phyloP scores from a whole-genome alignment of 1,140 invertebrate species.

The Samia ricini region DNA sequence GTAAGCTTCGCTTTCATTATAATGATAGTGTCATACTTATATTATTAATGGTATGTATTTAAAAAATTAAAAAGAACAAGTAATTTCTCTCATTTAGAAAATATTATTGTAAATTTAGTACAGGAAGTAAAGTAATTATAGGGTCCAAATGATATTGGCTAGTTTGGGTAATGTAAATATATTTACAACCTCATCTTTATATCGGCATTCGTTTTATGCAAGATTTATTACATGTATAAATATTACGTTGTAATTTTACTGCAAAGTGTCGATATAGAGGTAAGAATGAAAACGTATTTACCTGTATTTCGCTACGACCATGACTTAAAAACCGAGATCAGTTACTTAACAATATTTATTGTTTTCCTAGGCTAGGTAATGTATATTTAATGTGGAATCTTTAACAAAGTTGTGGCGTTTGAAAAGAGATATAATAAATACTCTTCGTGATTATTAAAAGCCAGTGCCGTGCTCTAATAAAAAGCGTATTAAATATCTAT shows the following conservation, averaged over 20 bases:
- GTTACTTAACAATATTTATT: neutral
- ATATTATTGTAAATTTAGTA: conserved; percentile 34
- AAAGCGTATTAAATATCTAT: too few species aligned
- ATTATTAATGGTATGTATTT: neutral
- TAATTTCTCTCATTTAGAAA: conserved; percentile 15
- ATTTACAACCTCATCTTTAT: conserved; percentile 6
- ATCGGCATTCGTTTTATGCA: neutral
- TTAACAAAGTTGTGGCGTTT: neutral
- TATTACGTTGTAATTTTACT: too few species aligned
- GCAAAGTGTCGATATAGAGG: neutral
- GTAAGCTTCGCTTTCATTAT: neutral
- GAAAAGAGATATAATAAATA: neutral
- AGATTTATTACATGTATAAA: neutral
- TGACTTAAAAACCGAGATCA: neutral
- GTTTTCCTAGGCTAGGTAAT: neutral
- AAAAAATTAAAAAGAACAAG: neutral
- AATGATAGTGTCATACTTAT: conserved; percentile 6
- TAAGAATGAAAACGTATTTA: neutral
- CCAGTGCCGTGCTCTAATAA: neutral
- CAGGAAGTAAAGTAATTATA: conserved; percentile 36
- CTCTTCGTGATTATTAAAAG: neutral
- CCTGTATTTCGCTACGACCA: neutral
- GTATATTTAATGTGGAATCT: neutral
- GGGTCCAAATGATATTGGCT: conserved; percentile 45
- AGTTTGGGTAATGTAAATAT: conserved; percentile 26